Evolutionary conservation across 2,888 invertebrate species (phyloP).

Genomic region (Lepetodrilus schrolli): DNA sequence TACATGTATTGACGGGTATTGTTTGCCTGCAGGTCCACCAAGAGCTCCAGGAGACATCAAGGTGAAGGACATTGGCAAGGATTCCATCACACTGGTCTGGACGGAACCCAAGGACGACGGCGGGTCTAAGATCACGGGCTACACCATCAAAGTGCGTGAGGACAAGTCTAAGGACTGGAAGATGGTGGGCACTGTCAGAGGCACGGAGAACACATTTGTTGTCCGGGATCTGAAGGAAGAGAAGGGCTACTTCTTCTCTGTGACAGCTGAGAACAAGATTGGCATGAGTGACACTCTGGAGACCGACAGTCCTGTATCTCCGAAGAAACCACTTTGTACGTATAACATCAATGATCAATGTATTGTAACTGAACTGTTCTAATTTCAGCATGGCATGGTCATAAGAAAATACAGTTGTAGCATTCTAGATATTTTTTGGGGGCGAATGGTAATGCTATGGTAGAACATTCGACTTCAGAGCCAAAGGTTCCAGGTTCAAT

Average conservation of each 20-base stretch:
- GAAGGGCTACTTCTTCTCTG: conserved; percentile 70
- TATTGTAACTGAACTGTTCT: neutral
- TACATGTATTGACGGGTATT: no score
- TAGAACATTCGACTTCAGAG: no score
- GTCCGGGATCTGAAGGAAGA: conserved; percentile 65
- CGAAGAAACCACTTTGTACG: conserved; percentile 59
- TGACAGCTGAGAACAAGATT: conserved; percentile 72
- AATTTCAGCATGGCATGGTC: neutral
- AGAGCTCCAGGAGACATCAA: conserved; percentile 62
- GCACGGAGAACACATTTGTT: conserved; percentile 59
- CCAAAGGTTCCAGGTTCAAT: no score
- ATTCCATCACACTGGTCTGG: conserved; percentile 68
- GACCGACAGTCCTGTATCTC: conserved; percentile 54
- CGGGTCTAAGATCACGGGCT: conserved; percentile 67
- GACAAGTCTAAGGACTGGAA: conserved; percentile 60
- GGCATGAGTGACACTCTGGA: conserved; percentile 61
- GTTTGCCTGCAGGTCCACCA: conserved; percentile 69
- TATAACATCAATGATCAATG: conserved; percentile 27
- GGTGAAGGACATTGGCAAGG: conserved; percentile 62
- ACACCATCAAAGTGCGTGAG: conserved; percentile 56
- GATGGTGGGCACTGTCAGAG: conserved; percentile 57
- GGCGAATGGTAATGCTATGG: no score
- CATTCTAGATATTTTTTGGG: no score
- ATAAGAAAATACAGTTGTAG: no score
- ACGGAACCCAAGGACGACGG: conserved; percentile 67